Evolutionary conservation across 2,113 vertebrate genomes (phyloP).

Genomic region (Scophthalmus maximus): DNA sequence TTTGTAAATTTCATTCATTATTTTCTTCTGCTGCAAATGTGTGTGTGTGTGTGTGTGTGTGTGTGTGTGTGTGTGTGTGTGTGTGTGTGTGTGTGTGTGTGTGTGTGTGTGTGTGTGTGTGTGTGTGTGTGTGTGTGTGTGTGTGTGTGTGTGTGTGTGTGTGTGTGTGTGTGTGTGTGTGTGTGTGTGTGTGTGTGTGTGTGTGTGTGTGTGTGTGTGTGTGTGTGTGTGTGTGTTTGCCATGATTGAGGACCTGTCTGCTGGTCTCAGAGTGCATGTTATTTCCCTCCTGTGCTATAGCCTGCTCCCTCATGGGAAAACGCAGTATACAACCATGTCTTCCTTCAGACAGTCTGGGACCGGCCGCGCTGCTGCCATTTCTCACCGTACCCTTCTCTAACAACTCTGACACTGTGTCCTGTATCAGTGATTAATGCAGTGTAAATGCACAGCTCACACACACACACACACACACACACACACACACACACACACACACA

Average conservation of each 20-base stretch:
- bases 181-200: slow-evolving; percentile 27
- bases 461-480: too few relatives aligned
- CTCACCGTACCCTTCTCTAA: slow-evolving; percentile 25
- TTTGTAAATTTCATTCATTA: background rate
- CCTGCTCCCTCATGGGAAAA: slow-evolving; percentile 51
- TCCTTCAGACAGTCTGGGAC: slow-evolving; percentile 43
- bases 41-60: too few relatives aligned
- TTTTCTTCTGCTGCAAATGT: slow-evolving; percentile 13
- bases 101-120: slow-evolving; percentile 5
- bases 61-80: too few relatives aligned
- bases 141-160: slow-evolving; percentile 30
- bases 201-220: slow-evolving; percentile 18
- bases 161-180: slow-evolving; percentile 33
- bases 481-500: too few relatives aligned
- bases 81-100: too few relatives aligned
- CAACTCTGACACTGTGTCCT: slow-evolving; percentile 3
- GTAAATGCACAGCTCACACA: background rate
- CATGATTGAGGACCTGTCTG: slow-evolving; percentile 66
- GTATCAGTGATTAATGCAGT: slow-evolving; percentile 13
- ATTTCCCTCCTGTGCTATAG: slow-evolving; percentile 54
- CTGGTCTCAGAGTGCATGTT: slow-evolving; percentile 59
- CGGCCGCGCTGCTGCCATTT: slow-evolving; percentile 27
- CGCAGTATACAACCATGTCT: slow-evolving; percentile 61
- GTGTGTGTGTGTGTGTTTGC: slow-evolving; percentile 8
- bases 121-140: slow-evolving; percentile 22